These are phyloP conservation scores for Eremophila alpestris DNA, from an alignment of 2,797 vertebrate genomes.

Conservation along the genomic window DNA sequence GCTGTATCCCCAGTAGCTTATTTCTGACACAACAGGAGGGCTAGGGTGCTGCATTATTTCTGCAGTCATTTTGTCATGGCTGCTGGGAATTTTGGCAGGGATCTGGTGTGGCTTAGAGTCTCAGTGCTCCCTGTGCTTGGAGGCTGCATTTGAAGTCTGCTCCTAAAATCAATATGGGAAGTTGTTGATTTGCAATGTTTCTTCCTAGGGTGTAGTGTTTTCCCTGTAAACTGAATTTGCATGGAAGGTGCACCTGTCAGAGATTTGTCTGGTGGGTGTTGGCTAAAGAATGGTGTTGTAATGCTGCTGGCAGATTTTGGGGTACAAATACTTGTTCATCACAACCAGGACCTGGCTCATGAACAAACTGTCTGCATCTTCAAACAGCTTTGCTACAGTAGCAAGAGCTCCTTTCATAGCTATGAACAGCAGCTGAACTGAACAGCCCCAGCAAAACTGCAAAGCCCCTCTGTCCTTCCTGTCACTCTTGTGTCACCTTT, in stretches of 20 bases:
- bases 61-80: not conserved
- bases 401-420: not conserved
- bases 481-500: not conserved
- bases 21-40: not conserved
- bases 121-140: not conserved
- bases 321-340: not conserved
- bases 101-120: not conserved
- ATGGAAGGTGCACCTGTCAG: not conserved
- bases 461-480: not conserved
- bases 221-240: not conserved
- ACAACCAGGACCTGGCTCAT: not conserved
- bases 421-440: not conserved
- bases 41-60: not conserved
- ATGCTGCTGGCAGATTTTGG: not conserved
- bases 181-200: not conserved
- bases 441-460: not conserved
- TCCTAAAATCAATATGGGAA: not conserved
- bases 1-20: not conserved
- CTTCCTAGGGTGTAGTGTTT: not conserved
- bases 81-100: not conserved
- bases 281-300: not conserved
- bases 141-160: not conserved
- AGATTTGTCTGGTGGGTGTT: not conserved
- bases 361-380: not conserved
- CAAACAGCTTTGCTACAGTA: not conserved